Evolutionary conservation across 2,797 vertebrate genomes (phyloP).

Genomic region (Anniella stebbinsi): DNA sequence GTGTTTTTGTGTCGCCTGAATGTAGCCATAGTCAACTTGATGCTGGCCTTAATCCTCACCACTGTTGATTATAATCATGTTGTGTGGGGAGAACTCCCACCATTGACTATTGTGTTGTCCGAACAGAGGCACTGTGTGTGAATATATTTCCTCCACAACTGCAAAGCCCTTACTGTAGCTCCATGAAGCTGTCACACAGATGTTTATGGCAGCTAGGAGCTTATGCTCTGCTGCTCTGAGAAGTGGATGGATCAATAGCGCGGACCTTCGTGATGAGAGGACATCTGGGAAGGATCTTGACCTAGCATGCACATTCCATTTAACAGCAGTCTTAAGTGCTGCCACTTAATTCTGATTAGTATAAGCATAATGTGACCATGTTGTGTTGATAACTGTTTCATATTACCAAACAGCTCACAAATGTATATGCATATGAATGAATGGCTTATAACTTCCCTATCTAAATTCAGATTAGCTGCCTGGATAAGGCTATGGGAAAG

Average conservation of each 20-base stretch:
- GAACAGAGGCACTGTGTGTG: not conserved
- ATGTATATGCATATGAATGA: not conserved
- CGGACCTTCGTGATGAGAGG: conserved; percentile 5
- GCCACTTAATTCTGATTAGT: not conserved
- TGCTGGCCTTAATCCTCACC: no score
- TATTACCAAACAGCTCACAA: not conserved
- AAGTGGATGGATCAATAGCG: conserved; percentile 19
- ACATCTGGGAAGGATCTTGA: not conserved
- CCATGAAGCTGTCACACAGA: not conserved
- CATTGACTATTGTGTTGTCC: no score
- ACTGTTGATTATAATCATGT: no score
- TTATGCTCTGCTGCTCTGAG: conserved; percentile 37
- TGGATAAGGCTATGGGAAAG: not conserved
- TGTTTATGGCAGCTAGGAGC: conserved; percentile 22
- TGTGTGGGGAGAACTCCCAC: no score
- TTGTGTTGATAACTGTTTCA: not conserved
- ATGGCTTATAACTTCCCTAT: not conserved
- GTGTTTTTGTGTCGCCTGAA: no score
- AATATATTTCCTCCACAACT: not conserved
- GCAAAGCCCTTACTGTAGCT: not conserved
- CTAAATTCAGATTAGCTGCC: not conserved
- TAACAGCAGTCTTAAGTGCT: not conserved
- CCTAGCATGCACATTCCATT: not conserved
- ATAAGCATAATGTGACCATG: not conserved
- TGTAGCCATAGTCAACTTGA: no score